A percentile compares a stretch with the other conserved stretches of the same genome.
Evolutionary conservation across 2,888 invertebrate species (phyloP).

Genomic region (Stenodema calcarata): DNA sequence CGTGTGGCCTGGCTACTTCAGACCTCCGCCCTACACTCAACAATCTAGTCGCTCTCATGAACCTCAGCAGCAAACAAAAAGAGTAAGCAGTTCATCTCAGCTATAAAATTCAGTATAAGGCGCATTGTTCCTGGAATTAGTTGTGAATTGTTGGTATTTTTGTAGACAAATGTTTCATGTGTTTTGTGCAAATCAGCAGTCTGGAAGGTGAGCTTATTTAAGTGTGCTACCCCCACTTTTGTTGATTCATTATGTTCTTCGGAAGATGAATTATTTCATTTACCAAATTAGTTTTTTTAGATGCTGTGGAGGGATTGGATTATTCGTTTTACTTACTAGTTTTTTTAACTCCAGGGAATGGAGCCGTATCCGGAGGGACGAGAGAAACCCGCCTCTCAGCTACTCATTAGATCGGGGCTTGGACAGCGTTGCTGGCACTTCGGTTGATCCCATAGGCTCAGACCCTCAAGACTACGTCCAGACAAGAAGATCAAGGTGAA

Average conservation of each 20-base stretch:
- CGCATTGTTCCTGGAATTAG: too few relatives aligned
- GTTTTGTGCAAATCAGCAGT: too few relatives aligned
- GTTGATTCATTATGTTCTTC: too few relatives aligned
- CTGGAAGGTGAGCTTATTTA: too few relatives aligned
- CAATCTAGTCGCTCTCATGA: slow-evolving; percentile 70
- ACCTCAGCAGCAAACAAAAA: slow-evolving; percentile 49
- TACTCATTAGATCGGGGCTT: slow-evolving; percentile 49
- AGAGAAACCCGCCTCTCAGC: slow-evolving; percentile 46
- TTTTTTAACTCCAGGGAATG: not conserved
- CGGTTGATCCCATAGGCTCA: slow-evolving; percentile 37
- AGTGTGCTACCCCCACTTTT: too few relatives aligned
- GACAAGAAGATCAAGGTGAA: slow-evolving; percentile 4
- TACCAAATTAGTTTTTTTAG: too few relatives aligned
- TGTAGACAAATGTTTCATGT: too few relatives aligned
- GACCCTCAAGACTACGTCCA: slow-evolving; percentile 48
- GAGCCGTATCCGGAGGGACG: slow-evolving; percentile 1
- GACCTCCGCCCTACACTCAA: slow-evolving; percentile 79
- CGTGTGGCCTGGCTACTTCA: slow-evolving; percentile 73
- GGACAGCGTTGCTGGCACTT: slow-evolving; percentile 24
- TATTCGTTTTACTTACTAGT: not conserved
- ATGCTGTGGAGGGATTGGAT: too few relatives aligned
- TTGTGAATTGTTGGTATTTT: too few relatives aligned
- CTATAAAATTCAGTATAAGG: too few relatives aligned
- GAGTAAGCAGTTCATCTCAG: slow-evolving; percentile 10
- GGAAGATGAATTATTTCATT: too few relatives aligned